phyloP scores from a whole-genome alignment of 2,797 vertebrate genomes.

The Cyprinella venusta region DNA sequence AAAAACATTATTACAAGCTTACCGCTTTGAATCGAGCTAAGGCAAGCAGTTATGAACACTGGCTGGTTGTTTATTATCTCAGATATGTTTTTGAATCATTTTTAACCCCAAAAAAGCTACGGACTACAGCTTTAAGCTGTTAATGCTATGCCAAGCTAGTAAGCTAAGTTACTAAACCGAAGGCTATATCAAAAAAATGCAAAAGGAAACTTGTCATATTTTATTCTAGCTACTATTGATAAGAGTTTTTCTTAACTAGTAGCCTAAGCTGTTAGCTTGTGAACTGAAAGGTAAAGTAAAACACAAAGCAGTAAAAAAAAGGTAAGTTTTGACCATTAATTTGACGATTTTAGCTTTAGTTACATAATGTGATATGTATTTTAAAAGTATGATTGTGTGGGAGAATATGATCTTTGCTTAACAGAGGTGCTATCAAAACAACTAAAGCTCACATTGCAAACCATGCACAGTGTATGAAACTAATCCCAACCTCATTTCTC shows the following conservation, averaged over 20 bases:
- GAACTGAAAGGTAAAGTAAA: neutral
- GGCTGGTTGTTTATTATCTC: too few relatives aligned
- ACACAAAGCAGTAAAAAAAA: neutral
- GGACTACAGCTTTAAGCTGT: neutral
- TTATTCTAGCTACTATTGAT: neutral
- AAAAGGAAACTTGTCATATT: neutral
- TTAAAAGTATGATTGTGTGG: neutral
- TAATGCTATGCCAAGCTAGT: neutral
- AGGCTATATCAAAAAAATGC: neutral
- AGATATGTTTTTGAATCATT: too few relatives aligned
- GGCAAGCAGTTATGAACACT: too few relatives aligned
- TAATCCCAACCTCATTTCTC: neutral
- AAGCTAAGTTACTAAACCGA: neutral
- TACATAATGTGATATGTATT: neutral
- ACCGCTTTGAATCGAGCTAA: too few relatives aligned
- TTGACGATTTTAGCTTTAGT: neutral
- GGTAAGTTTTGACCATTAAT: neutral
- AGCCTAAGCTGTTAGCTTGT: neutral
- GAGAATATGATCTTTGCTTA: neutral
- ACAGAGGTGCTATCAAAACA: neutral
- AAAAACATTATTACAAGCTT: too few relatives aligned
- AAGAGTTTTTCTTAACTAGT: neutral
- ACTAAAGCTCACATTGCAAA: neutral
- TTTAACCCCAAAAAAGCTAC: too few relatives aligned
- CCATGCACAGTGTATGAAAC: neutral